Base-by-base conservation (phyloP, 2,113 vertebrate genomes). In the Cavia porcellus region DNA sequence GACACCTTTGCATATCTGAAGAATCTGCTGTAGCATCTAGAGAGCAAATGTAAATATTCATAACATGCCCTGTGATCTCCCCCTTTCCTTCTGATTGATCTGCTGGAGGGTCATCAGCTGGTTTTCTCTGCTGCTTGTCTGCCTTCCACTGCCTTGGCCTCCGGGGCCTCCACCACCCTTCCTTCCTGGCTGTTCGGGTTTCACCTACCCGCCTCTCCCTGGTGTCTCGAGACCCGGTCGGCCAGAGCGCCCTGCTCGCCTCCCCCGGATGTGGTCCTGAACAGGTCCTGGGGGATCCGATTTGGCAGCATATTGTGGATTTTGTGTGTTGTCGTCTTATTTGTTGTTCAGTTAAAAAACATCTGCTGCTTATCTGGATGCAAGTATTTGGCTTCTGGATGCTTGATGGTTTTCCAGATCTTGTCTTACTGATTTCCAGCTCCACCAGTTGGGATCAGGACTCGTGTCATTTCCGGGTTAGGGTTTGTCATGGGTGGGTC, bases 51-150 rank as follows among this genome's bases (percentile, higher is more conserved):
- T 81, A 50, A 77, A 24, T 3, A 45, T 17, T 74, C 4, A 0
- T 2, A 22, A 20, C 7, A 25, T 20, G 32, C 20, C 24, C 5
- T 0, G 0, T 14, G 19, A 38, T 35, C 35, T 14, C 20, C 24
- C 45, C 32, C 77, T 45, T 32, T 13, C 52, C 38, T 38, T 38
- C 38, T 38, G 38, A 11, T 28, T 30, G 42, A 0, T 15, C 47
- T 1, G 3, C 72, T 14, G 17, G 32, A 42, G n/a, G 12, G 3
- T 64, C 28, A 52, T 35, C 72, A 22, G 20, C 11, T 0, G 1
- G 45, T 55, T 35, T 70, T 38, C 22, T 12, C 11, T 52, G 25
- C 2, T 28, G 3, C 17, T 32, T 38, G 12, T 35, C 15, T 62
- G 7, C 62, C 68, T 70, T 38, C 64, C 47, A 2, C 1, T 7